These are phyloP conservation scores for Psococerastis gibbosa DNA, from an alignment of 2,888 invertebrate genomes.

Conservation along the genomic window DNA sequence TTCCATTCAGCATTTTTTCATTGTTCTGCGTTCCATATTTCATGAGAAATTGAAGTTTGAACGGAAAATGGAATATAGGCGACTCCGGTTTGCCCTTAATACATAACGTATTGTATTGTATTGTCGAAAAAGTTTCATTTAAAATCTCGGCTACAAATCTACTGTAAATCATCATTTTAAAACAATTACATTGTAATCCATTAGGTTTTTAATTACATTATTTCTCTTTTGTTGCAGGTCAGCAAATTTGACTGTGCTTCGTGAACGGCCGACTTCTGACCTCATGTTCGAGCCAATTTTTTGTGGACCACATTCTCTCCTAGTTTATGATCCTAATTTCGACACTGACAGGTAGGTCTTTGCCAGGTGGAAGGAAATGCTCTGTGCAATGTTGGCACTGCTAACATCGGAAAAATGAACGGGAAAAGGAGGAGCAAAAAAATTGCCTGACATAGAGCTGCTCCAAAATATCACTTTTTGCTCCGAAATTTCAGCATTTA, in stretches of 20 bases:
- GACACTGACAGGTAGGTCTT: background rate
- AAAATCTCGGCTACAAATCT: too few species aligned
- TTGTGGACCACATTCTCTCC: background rate
- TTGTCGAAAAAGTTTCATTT: too few species aligned
- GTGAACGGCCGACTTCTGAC: background rate
- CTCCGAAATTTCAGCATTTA: conserved; percentile 11
- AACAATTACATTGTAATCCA: too few species aligned
- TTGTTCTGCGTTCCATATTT: too few species aligned
- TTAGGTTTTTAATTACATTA: too few species aligned
- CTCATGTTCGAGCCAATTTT: background rate
- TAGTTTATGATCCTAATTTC: conserved; percentile 4
- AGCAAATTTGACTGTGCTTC: background rate
- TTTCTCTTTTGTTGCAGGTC: background rate
- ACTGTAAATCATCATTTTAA: too few species aligned
- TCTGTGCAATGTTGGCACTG: background rate
- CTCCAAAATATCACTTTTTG: conserved; percentile 9
- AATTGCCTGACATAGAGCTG: conserved; percentile 9
- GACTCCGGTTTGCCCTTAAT: too few species aligned
- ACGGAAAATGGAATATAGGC: too few species aligned
- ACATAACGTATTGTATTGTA: too few species aligned
- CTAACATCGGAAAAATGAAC: background rate
- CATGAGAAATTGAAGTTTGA: too few species aligned
- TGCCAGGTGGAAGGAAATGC: background rate
- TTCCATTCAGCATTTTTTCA: too few species aligned
- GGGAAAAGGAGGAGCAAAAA: conserved; percentile 1